A percentile compares a stretch with the other conserved stretches of the same genome.
Evolutionary conservation across 2,888 invertebrate genomes (phyloP).

Genomic region (Andricus quercusramuli): DNA sequence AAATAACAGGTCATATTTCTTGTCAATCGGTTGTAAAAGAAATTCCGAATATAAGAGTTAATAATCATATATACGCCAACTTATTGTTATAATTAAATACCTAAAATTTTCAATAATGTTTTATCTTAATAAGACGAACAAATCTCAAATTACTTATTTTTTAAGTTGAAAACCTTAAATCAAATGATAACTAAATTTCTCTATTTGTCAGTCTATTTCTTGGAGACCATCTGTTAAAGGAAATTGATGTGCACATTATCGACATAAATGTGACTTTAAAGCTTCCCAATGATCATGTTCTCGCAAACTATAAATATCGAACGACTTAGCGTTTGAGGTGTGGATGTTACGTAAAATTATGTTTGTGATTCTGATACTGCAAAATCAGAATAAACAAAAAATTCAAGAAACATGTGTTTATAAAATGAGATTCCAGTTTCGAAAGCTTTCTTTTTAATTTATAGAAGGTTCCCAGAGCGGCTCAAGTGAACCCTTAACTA

Average conservation of each 20-base stretch:
- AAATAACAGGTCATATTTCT: background rate
- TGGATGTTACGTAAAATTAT: constrained; percentile 23
- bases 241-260: background rate
- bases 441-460: background rate
- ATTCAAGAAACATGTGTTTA: background rate
- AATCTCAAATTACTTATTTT: background rate
- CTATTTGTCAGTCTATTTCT: background rate
- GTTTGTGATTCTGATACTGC: background rate
- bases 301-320: constrained; percentile 29
- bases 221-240: background rate
- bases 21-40: background rate
- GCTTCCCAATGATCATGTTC: background rate
- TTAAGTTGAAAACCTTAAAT: background rate
- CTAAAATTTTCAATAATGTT: no score
- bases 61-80: background rate
- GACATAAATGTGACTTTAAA: background rate
- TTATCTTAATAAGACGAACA: no score
- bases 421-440: background rate
- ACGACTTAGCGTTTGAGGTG: background rate
- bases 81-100: no score
- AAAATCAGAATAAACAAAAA: background rate
- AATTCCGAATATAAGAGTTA: background rate
- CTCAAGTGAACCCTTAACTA: background rate
- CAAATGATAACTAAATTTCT: background rate
- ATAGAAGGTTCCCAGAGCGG: background rate